Conservation (phyloP, 2,888 invertebrate genomes). For the Euplexia lucipara region DNA sequence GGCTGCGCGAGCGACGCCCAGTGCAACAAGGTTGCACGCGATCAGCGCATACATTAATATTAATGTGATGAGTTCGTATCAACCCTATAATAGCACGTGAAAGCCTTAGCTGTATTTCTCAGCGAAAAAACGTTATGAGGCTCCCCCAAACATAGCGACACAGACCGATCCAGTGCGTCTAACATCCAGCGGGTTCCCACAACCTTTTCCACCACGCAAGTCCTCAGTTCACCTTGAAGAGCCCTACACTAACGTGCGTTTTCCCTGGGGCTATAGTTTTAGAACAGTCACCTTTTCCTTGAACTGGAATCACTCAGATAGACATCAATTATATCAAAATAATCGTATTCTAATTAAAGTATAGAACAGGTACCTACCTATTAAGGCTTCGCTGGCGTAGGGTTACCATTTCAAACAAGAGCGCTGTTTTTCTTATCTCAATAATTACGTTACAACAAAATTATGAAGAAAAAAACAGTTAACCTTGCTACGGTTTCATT, state of each 20-base stretch:
- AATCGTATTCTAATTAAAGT: too few species aligned
- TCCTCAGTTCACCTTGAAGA: too few species aligned
- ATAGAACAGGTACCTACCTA: too few species aligned
- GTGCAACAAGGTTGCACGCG: slow-evolving; percentile 49
- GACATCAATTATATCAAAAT: too few species aligned
- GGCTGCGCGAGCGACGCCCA: slow-evolving; percentile 37
- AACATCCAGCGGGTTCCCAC: background rate
- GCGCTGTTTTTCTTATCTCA: background rate
- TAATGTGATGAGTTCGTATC: slow-evolving; percentile 19
- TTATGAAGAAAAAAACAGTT: slow-evolving; percentile 1
- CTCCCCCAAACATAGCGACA: background rate
- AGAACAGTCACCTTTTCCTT: too few species aligned
- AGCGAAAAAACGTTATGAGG: background rate
- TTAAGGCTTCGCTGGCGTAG: background rate
- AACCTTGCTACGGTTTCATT: slow-evolving; percentile 55
- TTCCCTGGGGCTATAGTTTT: too few species aligned
- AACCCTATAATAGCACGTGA: slow-evolving; percentile 26
- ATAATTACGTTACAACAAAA: slow-evolving; percentile 15
- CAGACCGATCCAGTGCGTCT: background rate
- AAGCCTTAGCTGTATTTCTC: too few species aligned
- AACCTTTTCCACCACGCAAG: background rate
- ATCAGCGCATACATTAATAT: slow-evolving; percentile 41
- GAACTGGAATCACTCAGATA: too few species aligned
- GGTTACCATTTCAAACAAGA: slow-evolving; percentile 10
- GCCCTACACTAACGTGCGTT: background rate